Evolutionary conservation across 1,140 invertebrate species (phyloP).

Genomic region (Drosophila albomicans): DNA sequence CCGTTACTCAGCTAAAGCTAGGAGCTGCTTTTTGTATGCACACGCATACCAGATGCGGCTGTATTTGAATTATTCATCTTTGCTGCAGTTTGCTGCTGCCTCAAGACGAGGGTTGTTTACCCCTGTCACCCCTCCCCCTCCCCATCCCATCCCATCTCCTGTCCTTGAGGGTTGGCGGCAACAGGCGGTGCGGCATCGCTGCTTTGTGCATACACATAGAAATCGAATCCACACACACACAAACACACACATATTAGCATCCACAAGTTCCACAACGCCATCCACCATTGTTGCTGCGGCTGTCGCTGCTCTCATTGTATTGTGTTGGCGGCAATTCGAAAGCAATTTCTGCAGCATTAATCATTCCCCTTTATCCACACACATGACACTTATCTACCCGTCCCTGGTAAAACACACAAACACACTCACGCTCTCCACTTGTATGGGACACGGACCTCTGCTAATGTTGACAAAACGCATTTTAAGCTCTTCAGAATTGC

Average conservation of each 20-base stretch:
- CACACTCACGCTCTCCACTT: neutral
- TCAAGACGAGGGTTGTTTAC: conserved; percentile 34
- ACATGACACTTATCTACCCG: conserved; percentile 44
- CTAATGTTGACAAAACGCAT: conserved; percentile 82
- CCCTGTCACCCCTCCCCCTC: neutral
- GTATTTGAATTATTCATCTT: conserved; percentile 72
- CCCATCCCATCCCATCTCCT: neutral
- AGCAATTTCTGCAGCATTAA: conserved; percentile 79
- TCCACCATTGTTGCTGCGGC: conserved; percentile 32
- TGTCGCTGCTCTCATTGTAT: conserved; percentile 10
- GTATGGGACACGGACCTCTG: conserved; percentile 39
- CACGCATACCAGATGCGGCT: conserved; percentile 31
- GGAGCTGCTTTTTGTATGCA: conserved; percentile 14
- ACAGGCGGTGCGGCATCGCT: conserved; percentile 48
- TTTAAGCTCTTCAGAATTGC: conserved; percentile 76
- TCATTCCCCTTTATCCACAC: conserved; percentile 58
- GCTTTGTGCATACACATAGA: conserved; percentile 1
- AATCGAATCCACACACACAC: conserved; percentile 46
- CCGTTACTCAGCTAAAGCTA: conserved; percentile 20
- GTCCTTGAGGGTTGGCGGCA: conserved; percentile 69
- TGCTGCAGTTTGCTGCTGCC: conserved; percentile 29
- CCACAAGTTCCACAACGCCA: conserved; percentile 4
- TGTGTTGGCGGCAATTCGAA: conserved; percentile 60
- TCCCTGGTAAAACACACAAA: neutral
- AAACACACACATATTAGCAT: conserved; percentile 31